Evolutionary conservation across 2,797 vertebrate species (phyloP).

Genomic region (Bradypodion pumilum): DNA sequence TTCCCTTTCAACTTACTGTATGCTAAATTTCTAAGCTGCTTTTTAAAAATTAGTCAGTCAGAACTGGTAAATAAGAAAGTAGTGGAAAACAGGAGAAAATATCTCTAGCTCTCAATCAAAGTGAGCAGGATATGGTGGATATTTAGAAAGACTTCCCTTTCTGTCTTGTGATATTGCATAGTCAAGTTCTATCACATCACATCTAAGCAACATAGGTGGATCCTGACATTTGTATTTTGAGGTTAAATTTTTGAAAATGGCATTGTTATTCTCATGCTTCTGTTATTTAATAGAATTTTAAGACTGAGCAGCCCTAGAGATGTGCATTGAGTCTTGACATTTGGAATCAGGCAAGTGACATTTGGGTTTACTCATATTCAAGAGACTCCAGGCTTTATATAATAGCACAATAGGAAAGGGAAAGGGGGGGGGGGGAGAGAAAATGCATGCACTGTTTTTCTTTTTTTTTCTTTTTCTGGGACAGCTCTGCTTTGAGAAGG

Average conservation of each 20-base stretch:
- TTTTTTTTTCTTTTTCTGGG: conserved; percentile 3
- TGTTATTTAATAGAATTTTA: conserved; percentile 52
- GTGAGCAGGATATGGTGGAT: conserved; percentile 23
- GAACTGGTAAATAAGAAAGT: not conserved
- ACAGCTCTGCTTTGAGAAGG: not conserved
- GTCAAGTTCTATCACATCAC: not conserved
- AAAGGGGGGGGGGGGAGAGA: conserved; percentile 32
- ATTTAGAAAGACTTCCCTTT: conserved; percentile 27
- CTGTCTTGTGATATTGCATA: conserved; percentile 5
- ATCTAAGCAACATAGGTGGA: conserved; percentile 43
- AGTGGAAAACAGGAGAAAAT: not conserved
- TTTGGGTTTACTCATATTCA: conserved; percentile 47
- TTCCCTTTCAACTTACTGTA: not conserved
- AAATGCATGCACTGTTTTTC: not conserved
- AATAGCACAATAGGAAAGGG: conserved; percentile 41
- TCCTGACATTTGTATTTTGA: conserved; percentile 27
- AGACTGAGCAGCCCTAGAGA: conserved; percentile 39
- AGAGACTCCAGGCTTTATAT: conserved; percentile 36
- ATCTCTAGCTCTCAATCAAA: not conserved
- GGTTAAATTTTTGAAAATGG: conserved; percentile 40
- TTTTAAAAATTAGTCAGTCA: not conserved
- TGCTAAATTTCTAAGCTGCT: not conserved
- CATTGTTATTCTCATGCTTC: conserved; percentile 51
- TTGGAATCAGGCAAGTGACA: conserved; percentile 49
- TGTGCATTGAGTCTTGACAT: conserved; percentile 44